These are phyloP conservation scores for Antechinus flavipes DNA, from an alignment of 2,113 vertebrate genomes.

Conservation along the genomic window DNA sequence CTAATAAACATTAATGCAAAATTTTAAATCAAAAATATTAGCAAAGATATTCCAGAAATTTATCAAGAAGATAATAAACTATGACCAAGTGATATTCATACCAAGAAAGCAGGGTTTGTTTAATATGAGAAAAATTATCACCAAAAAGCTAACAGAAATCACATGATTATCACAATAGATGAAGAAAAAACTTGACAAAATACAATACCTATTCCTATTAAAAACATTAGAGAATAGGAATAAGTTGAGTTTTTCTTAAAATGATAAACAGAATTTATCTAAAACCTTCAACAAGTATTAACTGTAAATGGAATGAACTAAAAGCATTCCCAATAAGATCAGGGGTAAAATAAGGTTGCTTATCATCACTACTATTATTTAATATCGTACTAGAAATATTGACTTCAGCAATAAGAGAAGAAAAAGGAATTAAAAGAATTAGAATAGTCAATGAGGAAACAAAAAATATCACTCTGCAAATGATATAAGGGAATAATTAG, in stretches of 20 bases:
- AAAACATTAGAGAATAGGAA: neutral
- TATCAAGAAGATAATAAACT: too few species aligned
- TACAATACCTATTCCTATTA: neutral
- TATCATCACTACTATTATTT: neutral
- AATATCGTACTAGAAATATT: neutral
- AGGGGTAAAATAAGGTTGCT: neutral
- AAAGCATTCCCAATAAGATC: neutral
- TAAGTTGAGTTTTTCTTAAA: neutral
- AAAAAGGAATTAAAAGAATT: neutral
- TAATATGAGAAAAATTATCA: too few species aligned
- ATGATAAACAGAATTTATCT: neutral
- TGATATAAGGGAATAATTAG: neutral
- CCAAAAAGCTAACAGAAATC: neutral
- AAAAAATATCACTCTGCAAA: neutral
- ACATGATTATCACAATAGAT: neutral
- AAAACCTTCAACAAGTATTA: neutral
- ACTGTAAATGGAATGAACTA: neutral
- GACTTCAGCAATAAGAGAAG: neutral
- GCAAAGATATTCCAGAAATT: too few species aligned
- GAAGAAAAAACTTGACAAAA: neutral
- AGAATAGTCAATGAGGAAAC: neutral
- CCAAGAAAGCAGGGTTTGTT: too few species aligned
- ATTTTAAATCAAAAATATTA: too few species aligned
- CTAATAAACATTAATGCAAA: too few species aligned
- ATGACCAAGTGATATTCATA: too few species aligned